These are phyloP conservation scores for Coleophora flavipennella DNA, from an alignment of 2,888 invertebrate species.

Conservation along the genomic window DNA sequence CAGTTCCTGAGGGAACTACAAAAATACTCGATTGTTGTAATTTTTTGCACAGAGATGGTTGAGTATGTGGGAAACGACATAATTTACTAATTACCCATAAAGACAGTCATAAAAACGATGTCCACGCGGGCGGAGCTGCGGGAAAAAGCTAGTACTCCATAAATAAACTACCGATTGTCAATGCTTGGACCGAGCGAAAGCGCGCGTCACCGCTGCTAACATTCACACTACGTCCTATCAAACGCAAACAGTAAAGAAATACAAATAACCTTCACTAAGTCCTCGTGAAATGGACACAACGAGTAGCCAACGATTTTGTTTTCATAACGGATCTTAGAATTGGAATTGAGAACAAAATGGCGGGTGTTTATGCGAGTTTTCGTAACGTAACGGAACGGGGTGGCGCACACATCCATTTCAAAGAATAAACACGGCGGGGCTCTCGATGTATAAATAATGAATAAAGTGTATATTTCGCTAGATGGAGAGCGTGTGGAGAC, in stretches of 20 bases:
- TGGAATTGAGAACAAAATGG: constrained; percentile 36
- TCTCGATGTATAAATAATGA: constrained; percentile 68
- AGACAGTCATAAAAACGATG: too few species aligned
- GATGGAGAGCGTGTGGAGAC: constrained; percentile 56
- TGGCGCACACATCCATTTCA: constrained; percentile 60
- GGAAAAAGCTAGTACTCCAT: too few species aligned
- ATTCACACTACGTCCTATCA: constrained; percentile 29
- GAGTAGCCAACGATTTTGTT: constrained; percentile 41
- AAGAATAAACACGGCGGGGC: constrained; percentile 61
- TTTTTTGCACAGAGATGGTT: too few species aligned
- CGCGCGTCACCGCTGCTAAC: constrained; percentile 30
- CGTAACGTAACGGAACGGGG: constrained; percentile 39
- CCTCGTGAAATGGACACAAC: constrained; percentile 26
- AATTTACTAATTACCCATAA: too few species aligned
- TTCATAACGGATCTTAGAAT: constrained; percentile 43
- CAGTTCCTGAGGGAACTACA: too few species aligned
- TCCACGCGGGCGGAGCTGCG: too few species aligned
- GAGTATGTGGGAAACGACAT: too few species aligned
- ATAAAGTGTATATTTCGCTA: constrained; percentile 61
- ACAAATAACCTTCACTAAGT: constrained; percentile 37
- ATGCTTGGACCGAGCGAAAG: constrained; percentile 25
- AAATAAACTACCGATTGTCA: constrained; percentile 35
- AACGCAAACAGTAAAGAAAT: constrained; percentile 39
- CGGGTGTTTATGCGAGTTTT: constrained; percentile 37
- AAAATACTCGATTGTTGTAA: too few species aligned